A percentile compares a stretch with the other conserved stretches of the same genome.
phyloP scores from a whole-genome alignment of 2,113 vertebrate genomes.

The Pachycephala philippinensis region DNA sequence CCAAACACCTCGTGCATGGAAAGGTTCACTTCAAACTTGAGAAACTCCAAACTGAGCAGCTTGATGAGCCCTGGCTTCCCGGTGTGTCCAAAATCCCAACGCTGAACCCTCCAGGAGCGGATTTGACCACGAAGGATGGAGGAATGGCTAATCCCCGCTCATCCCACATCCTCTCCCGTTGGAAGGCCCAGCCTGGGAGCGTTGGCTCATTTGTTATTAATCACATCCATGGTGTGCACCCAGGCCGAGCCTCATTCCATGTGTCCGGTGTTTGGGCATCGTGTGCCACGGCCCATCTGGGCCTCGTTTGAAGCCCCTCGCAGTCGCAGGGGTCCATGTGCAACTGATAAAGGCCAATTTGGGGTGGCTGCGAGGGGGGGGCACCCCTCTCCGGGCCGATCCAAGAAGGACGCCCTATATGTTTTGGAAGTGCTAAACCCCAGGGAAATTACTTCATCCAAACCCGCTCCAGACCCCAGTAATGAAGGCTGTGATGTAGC shows the following conservation, averaged over 20 bases:
- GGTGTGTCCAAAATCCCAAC: not conserved
- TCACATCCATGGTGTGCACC: constrained; percentile 26
- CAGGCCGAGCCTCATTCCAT: constrained; percentile 36
- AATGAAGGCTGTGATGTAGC: constrained; percentile 71
- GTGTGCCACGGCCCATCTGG: constrained; percentile 67
- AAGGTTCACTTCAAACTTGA: not conserved
- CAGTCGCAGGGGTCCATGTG: constrained; percentile 65
- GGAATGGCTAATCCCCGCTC: not conserved
- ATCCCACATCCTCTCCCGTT: not conserved
- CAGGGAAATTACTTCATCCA: constrained; percentile 88
- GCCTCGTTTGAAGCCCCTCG: constrained; percentile 66
- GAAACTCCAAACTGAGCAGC: not conserved
- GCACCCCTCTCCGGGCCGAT: constrained; percentile 49
- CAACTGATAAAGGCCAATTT: constrained; percentile 75
- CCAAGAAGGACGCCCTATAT: constrained; percentile 70
- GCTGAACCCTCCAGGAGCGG: not conserved
- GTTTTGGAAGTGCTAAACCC: constrained; percentile 82
- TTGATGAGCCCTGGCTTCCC: not conserved
- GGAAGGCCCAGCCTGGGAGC: not conserved
- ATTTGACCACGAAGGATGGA: not conserved
- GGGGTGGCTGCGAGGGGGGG: constrained; percentile 1
- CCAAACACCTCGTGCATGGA: not conserved
- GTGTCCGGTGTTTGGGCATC: constrained; percentile 47
- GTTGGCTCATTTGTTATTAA: constrained; percentile 59
- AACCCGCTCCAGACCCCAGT: constrained; percentile 73